Evolutionary conservation across 2,797 vertebrate species (phyloP).

Genomic region (Vespertilio murinus): DNA sequence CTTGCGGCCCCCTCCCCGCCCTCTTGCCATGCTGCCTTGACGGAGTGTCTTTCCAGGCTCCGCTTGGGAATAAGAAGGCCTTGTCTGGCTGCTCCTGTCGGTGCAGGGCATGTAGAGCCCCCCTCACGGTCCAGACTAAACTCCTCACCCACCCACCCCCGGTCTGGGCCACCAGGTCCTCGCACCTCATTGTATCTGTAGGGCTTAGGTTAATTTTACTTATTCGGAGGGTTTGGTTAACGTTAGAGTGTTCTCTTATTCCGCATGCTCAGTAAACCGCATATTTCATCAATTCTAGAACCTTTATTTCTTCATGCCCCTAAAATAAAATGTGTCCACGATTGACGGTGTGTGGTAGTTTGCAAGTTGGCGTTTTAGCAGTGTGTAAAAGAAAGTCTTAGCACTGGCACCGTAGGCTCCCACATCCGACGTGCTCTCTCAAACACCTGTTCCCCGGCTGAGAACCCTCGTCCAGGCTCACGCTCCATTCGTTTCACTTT

Average conservation of each 20-base stretch:
- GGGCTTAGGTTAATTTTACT: background rate
- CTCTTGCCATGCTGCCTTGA: background rate
- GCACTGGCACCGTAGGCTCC: background rate
- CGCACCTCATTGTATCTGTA: background rate
- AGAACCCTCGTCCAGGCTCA: background rate
- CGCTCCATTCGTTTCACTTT: background rate
- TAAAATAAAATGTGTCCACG: background rate
- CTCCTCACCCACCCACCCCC: background rate
- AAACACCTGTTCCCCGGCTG: rapidly evolving
- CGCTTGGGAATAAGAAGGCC: too few species aligned
- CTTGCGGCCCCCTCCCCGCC: background rate
- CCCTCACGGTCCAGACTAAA: background rate
- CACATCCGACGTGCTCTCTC: rapidly evolving
- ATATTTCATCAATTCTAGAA: background rate
- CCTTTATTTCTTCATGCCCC: background rate
- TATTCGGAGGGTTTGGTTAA: background rate
- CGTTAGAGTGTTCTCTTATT: background rate
- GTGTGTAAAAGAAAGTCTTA: rapidly evolving
- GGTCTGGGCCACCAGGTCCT: background rate
- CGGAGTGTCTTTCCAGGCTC: background rate
- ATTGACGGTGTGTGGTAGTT: rapidly evolving
- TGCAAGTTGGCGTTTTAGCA: background rate
- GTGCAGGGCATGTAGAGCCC: background rate
- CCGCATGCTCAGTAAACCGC: background rate
- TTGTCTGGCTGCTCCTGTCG: background rate